Percentiles rank a stretch among this genome's conserved stretches.
phyloP scores from a whole-genome alignment of 2,888 invertebrate species.

The Augochlorella aurata region DNA sequence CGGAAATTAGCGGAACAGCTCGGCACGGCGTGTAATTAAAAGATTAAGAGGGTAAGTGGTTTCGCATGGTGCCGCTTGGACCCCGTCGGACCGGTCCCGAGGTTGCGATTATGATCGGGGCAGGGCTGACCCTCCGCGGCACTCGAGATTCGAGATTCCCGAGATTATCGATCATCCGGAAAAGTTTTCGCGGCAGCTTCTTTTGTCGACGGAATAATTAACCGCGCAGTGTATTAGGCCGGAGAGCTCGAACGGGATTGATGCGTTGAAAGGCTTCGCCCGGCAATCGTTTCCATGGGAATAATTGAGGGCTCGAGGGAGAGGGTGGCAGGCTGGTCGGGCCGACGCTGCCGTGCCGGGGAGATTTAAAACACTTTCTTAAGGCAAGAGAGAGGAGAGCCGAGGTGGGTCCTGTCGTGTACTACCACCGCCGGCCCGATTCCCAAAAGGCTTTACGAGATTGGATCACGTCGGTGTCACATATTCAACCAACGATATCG shows the following conservation, averaged over 20 bases:
- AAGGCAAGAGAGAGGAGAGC: conserved; percentile 10
- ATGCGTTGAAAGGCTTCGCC: conserved; percentile 72
- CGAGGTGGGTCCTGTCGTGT: neutral
- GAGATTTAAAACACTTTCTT: conserved; percentile 69
- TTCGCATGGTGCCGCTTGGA: conserved; percentile 43
- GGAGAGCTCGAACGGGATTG: conserved; percentile 70
- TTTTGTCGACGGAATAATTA: conserved; percentile 72
- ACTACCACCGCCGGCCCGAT: conserved; percentile 27
- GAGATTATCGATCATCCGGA: conserved; percentile 62
- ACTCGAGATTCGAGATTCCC: conserved; percentile 34
- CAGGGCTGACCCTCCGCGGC: conserved; percentile 42
- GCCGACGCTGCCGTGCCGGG: conserved; percentile 17
- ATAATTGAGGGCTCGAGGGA: conserved; percentile 68
- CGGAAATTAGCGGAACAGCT: conserved; percentile 48
- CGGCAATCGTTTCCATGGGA: conserved; percentile 72
- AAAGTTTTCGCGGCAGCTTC: conserved; percentile 57
- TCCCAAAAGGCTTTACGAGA: conserved; percentile 58
- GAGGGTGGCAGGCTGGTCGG: conserved; percentile 37
- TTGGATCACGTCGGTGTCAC: conserved; percentile 56
- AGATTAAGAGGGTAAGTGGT: conserved; percentile 63
- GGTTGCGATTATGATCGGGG: conserved; percentile 46
- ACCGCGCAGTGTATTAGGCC: conserved; percentile 68
- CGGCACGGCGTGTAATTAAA: conserved; percentile 60
- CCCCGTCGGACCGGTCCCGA: conserved; percentile 23
- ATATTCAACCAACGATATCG: conserved; percentile 48